Percentiles rank a stretch among this genome's conserved stretches.
These are phyloP conservation scores for Phortica magna DNA, from an alignment of 2,888 invertebrate genomes.

Conservation along the genomic window DNA sequence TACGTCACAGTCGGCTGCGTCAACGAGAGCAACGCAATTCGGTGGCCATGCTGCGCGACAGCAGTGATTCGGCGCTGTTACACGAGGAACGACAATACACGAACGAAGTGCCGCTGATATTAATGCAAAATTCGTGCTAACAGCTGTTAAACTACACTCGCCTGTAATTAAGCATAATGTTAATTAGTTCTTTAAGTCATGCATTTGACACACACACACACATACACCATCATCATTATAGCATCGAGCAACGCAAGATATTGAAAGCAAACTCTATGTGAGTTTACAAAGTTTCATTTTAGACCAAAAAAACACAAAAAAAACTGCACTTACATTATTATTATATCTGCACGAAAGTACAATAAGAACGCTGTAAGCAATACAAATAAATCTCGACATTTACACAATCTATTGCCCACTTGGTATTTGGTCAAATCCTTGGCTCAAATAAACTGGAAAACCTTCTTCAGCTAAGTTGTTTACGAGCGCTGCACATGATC, in stretches of 20 bases:
- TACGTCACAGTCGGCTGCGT: constrained; percentile 79
- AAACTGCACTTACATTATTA: neutral
- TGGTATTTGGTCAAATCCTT: no score
- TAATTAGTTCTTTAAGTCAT: neutral
- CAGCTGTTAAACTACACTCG: neutral
- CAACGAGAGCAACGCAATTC: constrained; percentile 58
- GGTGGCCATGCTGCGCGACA: constrained; percentile 52
- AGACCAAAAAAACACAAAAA: neutral
- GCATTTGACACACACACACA: neutral
- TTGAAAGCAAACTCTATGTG: no score
- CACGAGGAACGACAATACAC: constrained; percentile 47
- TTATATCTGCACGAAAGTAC: neutral
- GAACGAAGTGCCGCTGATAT: constrained; percentile 52
- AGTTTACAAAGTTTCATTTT: neutral
- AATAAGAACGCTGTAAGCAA: constrained; percentile 18
- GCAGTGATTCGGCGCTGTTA: constrained; percentile 56
- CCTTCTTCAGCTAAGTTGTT: no score
- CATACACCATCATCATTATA: neutral
- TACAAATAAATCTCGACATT: constrained; percentile 13
- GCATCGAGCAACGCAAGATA: neutral
- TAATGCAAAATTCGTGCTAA: constrained; percentile 51
- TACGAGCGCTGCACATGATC: no score
- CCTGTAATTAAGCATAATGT: neutral
- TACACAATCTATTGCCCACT: neutral
- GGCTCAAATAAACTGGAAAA: no score